phyloP scores from a whole-genome alignment of 2,888 invertebrate genomes.

The Epirrhoe tristata region DNA sequence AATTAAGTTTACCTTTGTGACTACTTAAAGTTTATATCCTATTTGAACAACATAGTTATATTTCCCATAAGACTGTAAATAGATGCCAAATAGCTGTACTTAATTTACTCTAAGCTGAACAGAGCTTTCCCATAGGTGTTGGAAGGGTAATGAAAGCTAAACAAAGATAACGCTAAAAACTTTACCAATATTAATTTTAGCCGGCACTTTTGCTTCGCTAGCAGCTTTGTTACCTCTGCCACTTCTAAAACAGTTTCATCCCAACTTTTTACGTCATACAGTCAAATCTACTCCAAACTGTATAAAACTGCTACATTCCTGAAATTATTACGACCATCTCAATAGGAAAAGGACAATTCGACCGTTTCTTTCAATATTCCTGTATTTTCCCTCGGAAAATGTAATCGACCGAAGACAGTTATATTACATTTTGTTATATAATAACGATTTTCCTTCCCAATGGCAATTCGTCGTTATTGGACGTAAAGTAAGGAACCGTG shows the following conservation, averaged over 20 bases:
- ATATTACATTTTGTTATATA: constrained; percentile 71
- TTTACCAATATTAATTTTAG: constrained; percentile 36
- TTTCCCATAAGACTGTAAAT: background rate
- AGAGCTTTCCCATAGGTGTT: constrained; percentile 35
- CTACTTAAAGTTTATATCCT: background rate
- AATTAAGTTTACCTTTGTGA: background rate
- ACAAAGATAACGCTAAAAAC: constrained; percentile 37
- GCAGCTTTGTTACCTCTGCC: constrained; percentile 21
- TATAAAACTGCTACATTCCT: constrained; percentile 62
- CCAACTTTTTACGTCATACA: constrained; percentile 49
- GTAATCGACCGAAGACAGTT: constrained; percentile 68
- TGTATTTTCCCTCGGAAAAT: constrained; percentile 66
- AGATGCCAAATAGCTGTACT: background rate
- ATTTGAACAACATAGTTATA: background rate
- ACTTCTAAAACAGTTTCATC: constrained; percentile 28
- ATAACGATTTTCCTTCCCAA: constrained; percentile 74
- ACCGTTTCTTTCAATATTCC: constrained; percentile 67
- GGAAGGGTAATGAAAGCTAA: constrained; percentile 36
- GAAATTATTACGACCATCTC: constrained; percentile 63
- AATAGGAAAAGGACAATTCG: constrained; percentile 67
- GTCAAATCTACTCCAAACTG: constrained; percentile 55
- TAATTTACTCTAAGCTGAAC: constrained; percentile 19
- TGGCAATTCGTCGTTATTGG: constrained; percentile 75
- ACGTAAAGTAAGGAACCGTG: constrained; percentile 70
- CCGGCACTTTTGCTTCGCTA: constrained; percentile 33